Conservation (phyloP, 2,888 invertebrate species). For the Galerucella nymphaeae region DNA sequence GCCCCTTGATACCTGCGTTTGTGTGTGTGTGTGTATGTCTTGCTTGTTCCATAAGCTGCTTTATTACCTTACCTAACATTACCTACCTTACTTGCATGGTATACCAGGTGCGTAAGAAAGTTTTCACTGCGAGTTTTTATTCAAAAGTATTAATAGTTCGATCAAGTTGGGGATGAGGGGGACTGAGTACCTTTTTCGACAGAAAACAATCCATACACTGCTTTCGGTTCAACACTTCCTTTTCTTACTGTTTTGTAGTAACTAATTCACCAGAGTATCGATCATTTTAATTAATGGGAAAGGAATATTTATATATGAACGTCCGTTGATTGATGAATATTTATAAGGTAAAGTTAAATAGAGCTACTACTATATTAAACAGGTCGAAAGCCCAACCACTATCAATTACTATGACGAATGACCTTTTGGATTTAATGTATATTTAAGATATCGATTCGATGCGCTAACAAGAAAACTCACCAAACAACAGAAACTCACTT, state of each 20-base stretch:
- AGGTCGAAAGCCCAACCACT: conserved; percentile 27
- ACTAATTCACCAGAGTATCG: conserved; percentile 26
- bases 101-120: conserved; percentile 35
- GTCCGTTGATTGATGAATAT: conserved; percentile 34
- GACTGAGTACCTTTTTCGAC: too few relatives aligned
- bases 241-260: conserved; percentile 14
- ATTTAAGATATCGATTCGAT: conserved; percentile 34
- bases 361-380: conserved; percentile 27
- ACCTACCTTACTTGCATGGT: conserved; percentile 54
- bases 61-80: conserved; percentile 62
- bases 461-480: conserved; percentile 36
- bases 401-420: conserved; percentile 35
- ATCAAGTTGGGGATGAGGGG: background rate
- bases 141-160: conserved; percentile 12
- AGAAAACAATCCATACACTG: too few relatives aligned
- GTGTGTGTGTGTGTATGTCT: conserved; percentile 52
- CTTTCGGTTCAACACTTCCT: too few relatives aligned
- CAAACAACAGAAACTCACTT: conserved; percentile 21
- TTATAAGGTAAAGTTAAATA: conserved; percentile 33
- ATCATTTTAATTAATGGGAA: conserved; percentile 35
- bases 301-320: conserved; percentile 33
- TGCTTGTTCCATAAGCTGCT: conserved; percentile 62
- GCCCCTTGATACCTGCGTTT: conserved; percentile 59
- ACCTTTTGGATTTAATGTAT: conserved; percentile 35
- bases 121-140: conserved; percentile 20